These are phyloP conservation scores for Drosophila subquinaria DNA, from an alignment of 2,888 invertebrate species.

Conservation along the genomic window DNA sequence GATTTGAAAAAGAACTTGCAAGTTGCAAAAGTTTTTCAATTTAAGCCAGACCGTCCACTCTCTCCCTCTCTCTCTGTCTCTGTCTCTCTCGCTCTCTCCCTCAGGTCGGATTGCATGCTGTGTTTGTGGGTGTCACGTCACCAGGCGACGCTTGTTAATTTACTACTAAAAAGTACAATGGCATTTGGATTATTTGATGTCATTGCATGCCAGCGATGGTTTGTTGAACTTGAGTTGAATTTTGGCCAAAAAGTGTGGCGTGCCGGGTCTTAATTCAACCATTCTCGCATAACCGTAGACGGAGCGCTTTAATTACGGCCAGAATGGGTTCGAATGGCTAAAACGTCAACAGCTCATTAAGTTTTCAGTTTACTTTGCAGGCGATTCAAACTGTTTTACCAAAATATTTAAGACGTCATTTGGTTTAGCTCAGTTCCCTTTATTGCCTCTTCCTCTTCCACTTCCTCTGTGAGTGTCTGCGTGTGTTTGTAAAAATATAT, in stretches of 20 bases:
- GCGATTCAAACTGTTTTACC: slow-evolving; percentile 54
- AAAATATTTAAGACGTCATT: slow-evolving; percentile 61
- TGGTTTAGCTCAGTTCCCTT: slow-evolving; percentile 10
- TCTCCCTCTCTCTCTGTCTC: background rate
- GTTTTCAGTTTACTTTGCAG: slow-evolving; percentile 41
- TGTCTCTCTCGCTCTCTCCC: background rate
- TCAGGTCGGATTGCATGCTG: slow-evolving; percentile 23
- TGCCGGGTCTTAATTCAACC: slow-evolving; percentile 39
- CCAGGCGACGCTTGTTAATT: slow-evolving; percentile 65
- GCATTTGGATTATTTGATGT: slow-evolving; percentile 66
- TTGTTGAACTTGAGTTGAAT: slow-evolving; percentile 48
- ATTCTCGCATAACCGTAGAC: slow-evolving; percentile 22
- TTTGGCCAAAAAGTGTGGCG: slow-evolving; percentile 16
- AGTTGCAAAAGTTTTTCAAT: slow-evolving; percentile 78
- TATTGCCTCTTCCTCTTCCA: background rate
- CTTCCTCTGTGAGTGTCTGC: slow-evolving; percentile 9
- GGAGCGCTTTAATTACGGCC: slow-evolving; percentile 54
- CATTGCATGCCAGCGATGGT: slow-evolving; percentile 62
- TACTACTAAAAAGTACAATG: slow-evolving; percentile 70
- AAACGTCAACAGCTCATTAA: slow-evolving; percentile 69
- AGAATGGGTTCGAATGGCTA: slow-evolving; percentile 19
- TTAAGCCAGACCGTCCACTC: slow-evolving; percentile 51
- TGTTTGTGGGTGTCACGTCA: slow-evolving; percentile 14
- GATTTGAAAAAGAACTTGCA: slow-evolving; percentile 63
- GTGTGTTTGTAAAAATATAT: too few relatives aligned